These are phyloP conservation scores for Ceratina australensis DNA, from an alignment of 1,140 invertebrate genomes.

Conservation along the genomic window DNA sequence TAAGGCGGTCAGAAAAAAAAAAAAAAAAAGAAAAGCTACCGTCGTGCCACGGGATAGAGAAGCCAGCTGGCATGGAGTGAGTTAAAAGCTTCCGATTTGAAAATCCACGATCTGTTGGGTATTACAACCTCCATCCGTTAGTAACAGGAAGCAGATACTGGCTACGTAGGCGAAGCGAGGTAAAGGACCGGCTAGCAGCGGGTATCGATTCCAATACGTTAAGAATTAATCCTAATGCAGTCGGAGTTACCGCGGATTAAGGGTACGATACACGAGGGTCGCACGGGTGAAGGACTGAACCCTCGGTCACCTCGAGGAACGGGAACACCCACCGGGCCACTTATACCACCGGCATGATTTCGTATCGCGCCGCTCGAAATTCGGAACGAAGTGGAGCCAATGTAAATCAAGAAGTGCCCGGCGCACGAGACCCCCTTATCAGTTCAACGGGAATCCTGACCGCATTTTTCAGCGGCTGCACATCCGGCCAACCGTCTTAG, in stretches of 20 bases:
- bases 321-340: slow-evolving; percentile 8
- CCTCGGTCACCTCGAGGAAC: background rate
- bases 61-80: too few relatives aligned
- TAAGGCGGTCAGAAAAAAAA: background rate
- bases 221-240: slow-evolving; percentile 58
- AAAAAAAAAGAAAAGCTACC: background rate
- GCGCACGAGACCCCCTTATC: slow-evolving; percentile 37
- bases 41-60: background rate
- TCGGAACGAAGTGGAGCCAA: slow-evolving; percentile 34
- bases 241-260: slow-evolving; percentile 22
- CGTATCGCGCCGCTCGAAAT: slow-evolving; percentile 40
- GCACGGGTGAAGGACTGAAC: background rate
- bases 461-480: slow-evolving; percentile 14
- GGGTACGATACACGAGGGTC: slow-evolving; percentile 25
- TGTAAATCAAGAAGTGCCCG: slow-evolving; percentile 59
- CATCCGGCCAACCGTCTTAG: background rate
- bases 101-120: slow-evolving; percentile 5
- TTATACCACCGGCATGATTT: slow-evolving; percentile 44
- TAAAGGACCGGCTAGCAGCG: background rate
- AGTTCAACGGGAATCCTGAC: background rate
- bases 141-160: background rate
- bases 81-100: background rate
- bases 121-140: background rate
- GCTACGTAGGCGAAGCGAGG: slow-evolving; percentile 21
- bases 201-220: slow-evolving; percentile 28